Percentiles rank a stretch among this genome's conserved stretches.
These are phyloP conservation scores for Hesperophylax magnus DNA, from an alignment of 1,140 invertebrate species.

Conservation along the genomic window DNA sequence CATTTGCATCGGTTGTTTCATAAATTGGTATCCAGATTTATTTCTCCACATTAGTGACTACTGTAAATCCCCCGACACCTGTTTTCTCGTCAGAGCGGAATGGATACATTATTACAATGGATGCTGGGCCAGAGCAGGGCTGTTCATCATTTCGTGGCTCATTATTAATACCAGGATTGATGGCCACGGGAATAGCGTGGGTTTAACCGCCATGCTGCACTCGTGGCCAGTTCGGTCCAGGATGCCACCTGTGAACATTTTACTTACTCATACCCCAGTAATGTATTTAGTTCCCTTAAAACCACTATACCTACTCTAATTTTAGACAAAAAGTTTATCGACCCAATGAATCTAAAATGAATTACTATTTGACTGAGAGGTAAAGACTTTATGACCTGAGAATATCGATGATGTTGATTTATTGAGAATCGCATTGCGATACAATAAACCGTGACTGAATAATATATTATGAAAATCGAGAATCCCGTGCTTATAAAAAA, in stretches of 20 bases:
- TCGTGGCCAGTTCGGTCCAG: background rate
- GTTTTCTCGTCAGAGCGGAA: conserved; percentile 24
- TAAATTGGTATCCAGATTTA: conserved; percentile 54
- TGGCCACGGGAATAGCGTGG: conserved; percentile 27
- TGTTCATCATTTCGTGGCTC: background rate
- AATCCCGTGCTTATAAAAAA: no score
- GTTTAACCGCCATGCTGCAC: conserved; percentile 25
- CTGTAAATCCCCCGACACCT: conserved; percentile 32
- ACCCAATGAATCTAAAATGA: no score
- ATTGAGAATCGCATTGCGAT: no score
- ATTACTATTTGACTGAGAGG: no score
- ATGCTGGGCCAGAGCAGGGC: background rate
- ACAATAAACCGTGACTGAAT: no score
- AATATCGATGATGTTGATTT: no score
- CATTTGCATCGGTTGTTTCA: conserved; percentile 35
- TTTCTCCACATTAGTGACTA: conserved; percentile 21
- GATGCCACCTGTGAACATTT: conserved; percentile 51
- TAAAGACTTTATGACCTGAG: no score
- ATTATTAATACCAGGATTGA: conserved; percentile 26
- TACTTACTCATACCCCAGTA: background rate
- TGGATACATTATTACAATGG: conserved; percentile 26
- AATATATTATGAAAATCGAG: no score
- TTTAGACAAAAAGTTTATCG: no score
- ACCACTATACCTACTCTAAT: no score
- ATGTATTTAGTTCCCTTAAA: no score